Conservation (phyloP, 2,888 invertebrate species). For the Zaprionus obscuricornis region DNA sequence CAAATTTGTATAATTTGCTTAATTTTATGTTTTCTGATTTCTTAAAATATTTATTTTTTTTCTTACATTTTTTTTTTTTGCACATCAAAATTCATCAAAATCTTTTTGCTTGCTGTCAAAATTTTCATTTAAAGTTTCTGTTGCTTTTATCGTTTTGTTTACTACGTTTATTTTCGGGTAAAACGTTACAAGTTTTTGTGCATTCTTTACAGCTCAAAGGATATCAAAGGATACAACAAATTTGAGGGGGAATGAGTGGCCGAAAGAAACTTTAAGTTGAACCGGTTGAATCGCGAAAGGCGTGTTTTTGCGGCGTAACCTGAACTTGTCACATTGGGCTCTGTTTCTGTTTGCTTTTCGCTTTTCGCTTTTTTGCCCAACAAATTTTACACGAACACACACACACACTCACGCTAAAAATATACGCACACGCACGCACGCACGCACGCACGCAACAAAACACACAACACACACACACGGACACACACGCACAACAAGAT, state of each 20-base stretch:
- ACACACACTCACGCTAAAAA: constrained; percentile 57
- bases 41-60: too few relatives aligned
- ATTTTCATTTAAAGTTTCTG: too few relatives aligned
- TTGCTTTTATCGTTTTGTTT: too few relatives aligned
- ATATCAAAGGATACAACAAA: constrained; percentile 13
- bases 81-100: too few relatives aligned
- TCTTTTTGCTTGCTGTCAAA: too few relatives aligned
- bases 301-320: constrained; percentile 25
- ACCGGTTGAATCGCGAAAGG: constrained; percentile 51
- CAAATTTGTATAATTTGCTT: too few relatives aligned
- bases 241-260: too few relatives aligned
- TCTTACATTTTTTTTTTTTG: too few relatives aligned
- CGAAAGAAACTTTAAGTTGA: constrained; percentile 25
- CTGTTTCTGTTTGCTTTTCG: constrained; percentile 52
- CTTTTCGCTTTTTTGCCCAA: too few relatives aligned
- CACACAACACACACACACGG: constrained; percentile 27
- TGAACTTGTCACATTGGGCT: constrained; percentile 42
- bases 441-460: constrained; percentile 57
- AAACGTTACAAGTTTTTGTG: too few relatives aligned
- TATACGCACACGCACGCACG: constrained; percentile 42
- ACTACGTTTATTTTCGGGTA: too few relatives aligned
- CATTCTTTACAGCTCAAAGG: constrained; percentile 11
- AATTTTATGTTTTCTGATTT: too few relatives aligned
- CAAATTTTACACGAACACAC: constrained; percentile 52
- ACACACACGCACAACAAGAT: constrained; percentile 23